Evolutionary conservation across 92 coral and sea anemone species (phyloP).

Genomic region (Pocillopora meandrina): DNA sequence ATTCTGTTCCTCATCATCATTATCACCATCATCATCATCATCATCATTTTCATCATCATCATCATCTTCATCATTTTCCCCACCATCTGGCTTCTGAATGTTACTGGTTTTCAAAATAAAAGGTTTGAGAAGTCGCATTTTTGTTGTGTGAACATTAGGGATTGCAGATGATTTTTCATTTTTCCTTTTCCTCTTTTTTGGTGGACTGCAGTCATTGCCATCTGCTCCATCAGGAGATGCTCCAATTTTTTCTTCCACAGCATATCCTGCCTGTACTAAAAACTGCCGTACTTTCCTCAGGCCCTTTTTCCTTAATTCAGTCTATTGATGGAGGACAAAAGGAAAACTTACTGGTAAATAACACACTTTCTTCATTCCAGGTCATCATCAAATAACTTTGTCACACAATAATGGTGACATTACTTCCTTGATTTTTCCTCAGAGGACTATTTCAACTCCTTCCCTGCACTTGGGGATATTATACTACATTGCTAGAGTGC

Average conservation of each 20-base stretch:
- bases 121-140: conserved; percentile 53
- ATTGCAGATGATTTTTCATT: neutral
- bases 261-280: conserved; percentile 57
- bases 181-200: conserved; percentile 14
- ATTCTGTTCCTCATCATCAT: conserved; percentile 23
- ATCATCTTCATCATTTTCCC: conserved; percentile 14
- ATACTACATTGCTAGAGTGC: no score
- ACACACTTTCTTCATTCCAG: no score
- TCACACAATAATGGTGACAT: no score
- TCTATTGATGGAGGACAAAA: conserved; percentile 9
- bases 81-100: conserved; percentile 22
- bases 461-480: no score
- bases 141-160: neutral
- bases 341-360: neutral
- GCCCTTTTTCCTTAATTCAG: conserved; percentile 15
- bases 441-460: no score
- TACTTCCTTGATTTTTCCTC: no score
- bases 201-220: neutral
- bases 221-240: neutral
- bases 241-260: conserved; percentile 24
- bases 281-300: conserved; percentile 34
- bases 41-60: conserved; percentile 2
- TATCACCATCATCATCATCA: neutral
- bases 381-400: no score
- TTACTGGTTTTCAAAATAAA: conserved; percentile 40